Evolutionary conservation across 2,888 invertebrate genomes (phyloP), one percentile per base, ranked within the genome.

Genomic region (Tanypteryx hageni): DNA sequence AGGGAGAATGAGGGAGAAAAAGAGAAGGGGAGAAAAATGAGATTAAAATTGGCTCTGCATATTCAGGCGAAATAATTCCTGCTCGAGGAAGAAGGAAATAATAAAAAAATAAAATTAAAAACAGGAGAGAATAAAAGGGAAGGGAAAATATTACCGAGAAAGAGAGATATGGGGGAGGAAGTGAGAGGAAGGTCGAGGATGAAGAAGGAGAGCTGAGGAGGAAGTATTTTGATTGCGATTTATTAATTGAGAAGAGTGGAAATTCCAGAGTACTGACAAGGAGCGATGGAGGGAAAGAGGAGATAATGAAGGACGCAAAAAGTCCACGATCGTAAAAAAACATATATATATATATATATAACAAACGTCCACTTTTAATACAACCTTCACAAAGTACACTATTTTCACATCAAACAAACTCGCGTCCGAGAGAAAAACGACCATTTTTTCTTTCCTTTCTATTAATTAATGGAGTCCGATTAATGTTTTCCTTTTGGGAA

Each of bases 1-100:
- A 64, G 68, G 5, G 44, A 18, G 3, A 44, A 13, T 18, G 18
- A 18, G 44, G 16, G 0, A 18, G 44, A 18, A 16, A 8, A 3
- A 22, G 16, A 0, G 31, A n/a, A 18, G 16, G 64, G 44, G 44
- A 44, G 44, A 68, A 68, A 89, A 68, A 68, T 64, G 89, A 89
- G 89, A 89, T 89, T 89, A 89, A 89, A 89, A 68, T 89, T 89
- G 89, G 89, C 89, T 89, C 89, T 89, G 89, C 89, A 89, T 89
- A 89, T 89, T 89, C 89, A 89, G 89, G 64, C 89, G 44, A 89
- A 89, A 89, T 89, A 64, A 89, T 89, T 64, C 68, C 89, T 18
- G 56, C 44, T 31, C 16, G 31, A 31, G 64, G 27, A 44, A 57
- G 58, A 58, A 8, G 27, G n/a, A 59, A 59, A 14, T 13, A 27